These are phyloP conservation scores for Megaleporinus macrocephalus DNA, from an alignment of 2,113 vertebrate species.

Conservation along the genomic window DNA sequence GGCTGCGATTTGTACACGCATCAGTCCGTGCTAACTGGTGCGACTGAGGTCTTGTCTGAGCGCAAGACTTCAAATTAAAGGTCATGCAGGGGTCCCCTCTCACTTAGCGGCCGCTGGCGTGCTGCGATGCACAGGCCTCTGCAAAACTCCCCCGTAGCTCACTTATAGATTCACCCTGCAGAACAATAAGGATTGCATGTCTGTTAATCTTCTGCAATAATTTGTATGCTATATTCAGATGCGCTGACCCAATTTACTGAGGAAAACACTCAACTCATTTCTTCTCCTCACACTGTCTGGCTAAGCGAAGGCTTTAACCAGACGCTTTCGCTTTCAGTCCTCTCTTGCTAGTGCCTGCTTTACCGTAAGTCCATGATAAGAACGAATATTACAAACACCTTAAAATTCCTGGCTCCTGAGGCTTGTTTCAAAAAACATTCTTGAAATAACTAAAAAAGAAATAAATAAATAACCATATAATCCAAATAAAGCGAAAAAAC, in stretches of 20 bases:
- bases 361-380: neutral
- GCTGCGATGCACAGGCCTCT: neutral
- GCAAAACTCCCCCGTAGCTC: neutral
- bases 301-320: neutral
- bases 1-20: constrained; percentile 64
- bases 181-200: constrained; percentile 26
- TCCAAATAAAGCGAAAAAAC: no score
- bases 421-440: neutral
- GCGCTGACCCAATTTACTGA: constrained; percentile 17
- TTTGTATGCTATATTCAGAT: constrained; percentile 16
- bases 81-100: constrained; percentile 61
- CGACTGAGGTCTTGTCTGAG: constrained; percentile 66
- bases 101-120: constrained; percentile 14
- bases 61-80: constrained; percentile 61
- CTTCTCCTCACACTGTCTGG: neutral
- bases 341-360: neutral
- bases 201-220: constrained; percentile 10
- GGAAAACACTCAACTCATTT: constrained; percentile 13
- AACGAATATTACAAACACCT: neutral
- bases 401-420: neutral
- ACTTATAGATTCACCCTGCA: constrained; percentile 7
- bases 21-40: constrained; percentile 62
- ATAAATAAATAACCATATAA: no score
- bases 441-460: no score
- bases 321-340: neutral